phyloP scores from a whole-genome alignment of 2,113 vertebrate genomes.

The Vombatus ursinus region DNA sequence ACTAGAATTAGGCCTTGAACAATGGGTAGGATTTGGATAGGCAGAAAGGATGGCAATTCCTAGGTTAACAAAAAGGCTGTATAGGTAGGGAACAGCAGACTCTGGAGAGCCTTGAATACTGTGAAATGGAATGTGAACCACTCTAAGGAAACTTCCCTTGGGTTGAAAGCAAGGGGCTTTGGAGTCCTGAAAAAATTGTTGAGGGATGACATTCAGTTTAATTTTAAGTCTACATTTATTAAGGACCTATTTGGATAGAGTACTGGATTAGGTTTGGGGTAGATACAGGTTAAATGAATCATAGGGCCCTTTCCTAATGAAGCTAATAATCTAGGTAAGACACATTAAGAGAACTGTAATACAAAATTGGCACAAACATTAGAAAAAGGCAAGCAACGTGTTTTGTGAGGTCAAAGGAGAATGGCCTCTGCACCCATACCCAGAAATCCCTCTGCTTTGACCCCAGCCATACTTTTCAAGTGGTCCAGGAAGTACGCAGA shows the following conservation, averaged over 20 bases:
- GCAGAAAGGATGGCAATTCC: neutral
- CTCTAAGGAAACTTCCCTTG: neutral
- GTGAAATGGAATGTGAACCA: neutral
- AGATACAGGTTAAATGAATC: neutral
- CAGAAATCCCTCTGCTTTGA: neutral
- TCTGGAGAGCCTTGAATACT: neutral
- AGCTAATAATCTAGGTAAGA: neutral
- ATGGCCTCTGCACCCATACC: neutral
- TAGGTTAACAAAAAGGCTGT: neutral
- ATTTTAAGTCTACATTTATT: neutral
- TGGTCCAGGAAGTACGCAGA: neutral
- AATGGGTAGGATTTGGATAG: neutral
- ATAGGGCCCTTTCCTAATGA: neutral
- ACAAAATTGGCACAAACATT: neutral
- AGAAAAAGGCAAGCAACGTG: neutral
- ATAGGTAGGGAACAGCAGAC: neutral
- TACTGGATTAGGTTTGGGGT: neutral
- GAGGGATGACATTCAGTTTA: neutral
- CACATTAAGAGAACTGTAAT: neutral
- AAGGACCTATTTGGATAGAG: neutral
- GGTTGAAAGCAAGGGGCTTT: neutral
- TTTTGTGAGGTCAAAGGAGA: neutral
- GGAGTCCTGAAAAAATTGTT: neutral
- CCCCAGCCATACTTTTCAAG: neutral
- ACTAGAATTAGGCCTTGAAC: neutral